Evolutionary conservation across 2,888 invertebrate genomes (phyloP).

Genomic region (Poecilobothrus nobilitatus): DNA sequence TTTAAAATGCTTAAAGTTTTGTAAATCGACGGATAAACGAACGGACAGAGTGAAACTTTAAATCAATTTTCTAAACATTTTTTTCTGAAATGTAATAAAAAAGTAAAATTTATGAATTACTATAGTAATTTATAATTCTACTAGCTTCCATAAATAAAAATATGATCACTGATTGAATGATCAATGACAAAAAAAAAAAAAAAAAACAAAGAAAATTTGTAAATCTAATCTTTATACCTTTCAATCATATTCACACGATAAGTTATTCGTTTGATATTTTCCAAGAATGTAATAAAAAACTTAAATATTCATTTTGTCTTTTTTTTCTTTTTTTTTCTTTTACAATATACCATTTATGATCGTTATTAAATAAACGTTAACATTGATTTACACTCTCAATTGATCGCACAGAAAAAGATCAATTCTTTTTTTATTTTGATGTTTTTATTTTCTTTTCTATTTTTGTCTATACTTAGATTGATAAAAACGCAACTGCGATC

Average conservation of each 20-base stretch:
- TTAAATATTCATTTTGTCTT: too few species aligned
- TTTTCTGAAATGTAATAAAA: too few species aligned
- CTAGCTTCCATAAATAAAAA: too few species aligned
- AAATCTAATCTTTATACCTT: neutral
- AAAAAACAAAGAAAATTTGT: neutral
- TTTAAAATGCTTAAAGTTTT: too few species aligned
- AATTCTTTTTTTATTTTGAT: neutral
- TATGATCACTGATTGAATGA: neutral
- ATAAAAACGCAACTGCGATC: neutral
- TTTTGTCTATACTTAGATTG: neutral
- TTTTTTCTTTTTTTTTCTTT: neutral
- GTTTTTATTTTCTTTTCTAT: neutral
- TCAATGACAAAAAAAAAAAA: neutral
- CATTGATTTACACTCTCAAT: neutral
- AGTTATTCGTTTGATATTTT: neutral
- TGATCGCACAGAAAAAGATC: neutral
- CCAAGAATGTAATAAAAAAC: too few species aligned
- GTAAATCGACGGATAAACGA: too few species aligned
- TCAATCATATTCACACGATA: slow-evolving; percentile 1
- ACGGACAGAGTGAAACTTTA: too few species aligned
- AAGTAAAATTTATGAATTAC: too few species aligned
- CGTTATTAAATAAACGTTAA: neutral
- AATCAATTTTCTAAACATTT: too few species aligned
- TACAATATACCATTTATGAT: neutral
- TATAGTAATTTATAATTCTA: too few species aligned